A percentile compares a stretch with the other conserved stretches of the same genome.
These are phyloP conservation scores for Magallana ariakensis DNA, from an alignment of 1,140 invertebrate genomes.

Conservation along the genomic window DNA sequence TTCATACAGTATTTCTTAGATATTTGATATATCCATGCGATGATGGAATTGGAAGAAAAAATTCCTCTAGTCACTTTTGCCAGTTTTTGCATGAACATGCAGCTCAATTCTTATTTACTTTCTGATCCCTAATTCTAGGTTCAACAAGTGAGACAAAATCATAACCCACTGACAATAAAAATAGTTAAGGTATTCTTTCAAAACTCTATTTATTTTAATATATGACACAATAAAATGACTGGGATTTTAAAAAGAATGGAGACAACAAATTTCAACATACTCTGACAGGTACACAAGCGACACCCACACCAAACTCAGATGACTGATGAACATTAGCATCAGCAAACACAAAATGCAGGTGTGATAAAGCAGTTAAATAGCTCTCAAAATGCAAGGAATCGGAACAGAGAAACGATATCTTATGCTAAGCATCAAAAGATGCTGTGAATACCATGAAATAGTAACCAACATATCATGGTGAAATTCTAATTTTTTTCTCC, in stretches of 20 bases:
- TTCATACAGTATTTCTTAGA: no score
- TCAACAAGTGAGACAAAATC: no score
- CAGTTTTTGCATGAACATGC: no score
- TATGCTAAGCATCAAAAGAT: neutral
- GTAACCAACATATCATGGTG: neutral
- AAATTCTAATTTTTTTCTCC: neutral
- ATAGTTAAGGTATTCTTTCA: no score
- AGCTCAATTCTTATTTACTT: no score
- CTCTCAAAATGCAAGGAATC: neutral
- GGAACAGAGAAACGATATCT: neutral
- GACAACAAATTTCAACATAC: neutral
- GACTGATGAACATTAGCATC: neutral
- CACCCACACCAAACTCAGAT: neutral
- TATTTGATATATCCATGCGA: no score
- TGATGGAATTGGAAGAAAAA: no score
- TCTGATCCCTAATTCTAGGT: no score
- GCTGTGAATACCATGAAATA: neutral
- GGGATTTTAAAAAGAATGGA: neutral
- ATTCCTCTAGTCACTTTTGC: no score
- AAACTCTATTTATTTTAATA: no score
- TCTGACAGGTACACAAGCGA: neutral
- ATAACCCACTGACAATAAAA: no score
- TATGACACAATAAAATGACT: no score
- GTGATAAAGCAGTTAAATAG: slow-evolving; percentile 20
- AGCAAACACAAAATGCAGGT: slow-evolving; percentile 8